Conservation (phyloP, 1,140 invertebrate species). For the Ooceraea biroi region DNA sequence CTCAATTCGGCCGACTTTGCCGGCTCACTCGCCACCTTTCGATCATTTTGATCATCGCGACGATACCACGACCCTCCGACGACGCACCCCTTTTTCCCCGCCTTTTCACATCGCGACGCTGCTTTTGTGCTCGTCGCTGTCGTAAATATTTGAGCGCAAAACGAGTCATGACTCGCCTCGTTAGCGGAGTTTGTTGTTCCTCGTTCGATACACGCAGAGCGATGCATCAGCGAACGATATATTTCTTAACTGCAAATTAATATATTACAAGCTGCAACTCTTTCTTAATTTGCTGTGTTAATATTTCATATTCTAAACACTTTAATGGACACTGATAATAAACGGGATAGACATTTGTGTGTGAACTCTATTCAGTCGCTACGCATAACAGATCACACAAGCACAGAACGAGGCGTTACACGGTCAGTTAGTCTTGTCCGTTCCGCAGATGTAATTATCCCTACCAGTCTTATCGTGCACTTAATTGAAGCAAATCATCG, state of each 20-base stretch:
- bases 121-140: slow-evolving; percentile 35
- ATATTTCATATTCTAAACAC: slow-evolving; percentile 17
- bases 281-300: slow-evolving; percentile 3
- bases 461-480: slow-evolving; percentile 45
- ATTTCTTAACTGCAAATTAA: background rate
- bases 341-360: slow-evolving; percentile 6
- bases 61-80: slow-evolving; percentile 61
- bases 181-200: slow-evolving; percentile 39
- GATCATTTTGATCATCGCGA: slow-evolving; percentile 76
- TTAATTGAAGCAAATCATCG: slow-evolving; percentile 61
- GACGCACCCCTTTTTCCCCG: slow-evolving; percentile 42
- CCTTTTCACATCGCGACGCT: slow-evolving; percentile 52
- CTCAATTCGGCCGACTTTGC: slow-evolving; percentile 32
- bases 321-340: slow-evolving; percentile 34
- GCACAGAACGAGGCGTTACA: slow-evolving; percentile 35
- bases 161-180: slow-evolving; percentile 18
- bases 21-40: slow-evolving; percentile 64
- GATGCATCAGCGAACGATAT: background rate
- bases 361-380: slow-evolving; percentile 16
- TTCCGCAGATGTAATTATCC: slow-evolving; percentile 51
- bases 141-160: slow-evolving; percentile 55
- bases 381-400: slow-evolving; percentile 9
- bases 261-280: background rate
- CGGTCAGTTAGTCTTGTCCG: slow-evolving; percentile 24
- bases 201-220: slow-evolving; percentile 2